Evolutionary conservation across 2,797 vertebrate genomes (phyloP), one percentile per base, ranked within the genome.

Genomic region (Poecilia wingei): DNA sequence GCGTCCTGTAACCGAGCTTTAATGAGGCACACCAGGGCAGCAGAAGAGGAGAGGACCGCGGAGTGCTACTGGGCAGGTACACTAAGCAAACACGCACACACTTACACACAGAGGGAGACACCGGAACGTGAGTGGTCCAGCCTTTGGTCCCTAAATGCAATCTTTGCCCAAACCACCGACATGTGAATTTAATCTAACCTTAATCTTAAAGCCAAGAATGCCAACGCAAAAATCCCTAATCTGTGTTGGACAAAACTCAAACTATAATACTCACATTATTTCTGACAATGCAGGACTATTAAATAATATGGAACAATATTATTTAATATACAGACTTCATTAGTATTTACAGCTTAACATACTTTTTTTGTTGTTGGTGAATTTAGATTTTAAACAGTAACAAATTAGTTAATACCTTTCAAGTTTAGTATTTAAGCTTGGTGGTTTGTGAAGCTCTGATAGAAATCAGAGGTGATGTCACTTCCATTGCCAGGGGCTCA

Each of bases 1-100:
- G 88, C 81, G 87, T 92, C 86, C 86, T 89, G 88, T 92, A 90
- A 92, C 88, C 82, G 84, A 76, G 79, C 84, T 92, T 91, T 92
- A 93, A 94, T 92, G 89, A 95, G 89, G 80, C 82, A 75, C 87
- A 78, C 82, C 88, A 83, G 81, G 85, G 84, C 82, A 66, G 80
- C 82, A 84, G 87, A 83, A 82, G 88, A 91, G 76, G 77, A 82
- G 81, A 89, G 80, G 91, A 89, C 88, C 69, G 71, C 81, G 77
- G 79, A 74, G 82, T 79, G 84, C 86, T 73, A 79, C 79, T 87
- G 41, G 79, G 55, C 85, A 93, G 91, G 90, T 94, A 91, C 72
- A 0, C 43, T 69, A 41, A 81, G 31, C 79, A 80, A 3, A 86
- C 79, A 87, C 87, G 82, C 80, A 86, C 88, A 86, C 79, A 76